Evolutionary conservation across 2,797 vertebrate species (phyloP).

Genomic region (Lithobates sylvaticus): DNA sequence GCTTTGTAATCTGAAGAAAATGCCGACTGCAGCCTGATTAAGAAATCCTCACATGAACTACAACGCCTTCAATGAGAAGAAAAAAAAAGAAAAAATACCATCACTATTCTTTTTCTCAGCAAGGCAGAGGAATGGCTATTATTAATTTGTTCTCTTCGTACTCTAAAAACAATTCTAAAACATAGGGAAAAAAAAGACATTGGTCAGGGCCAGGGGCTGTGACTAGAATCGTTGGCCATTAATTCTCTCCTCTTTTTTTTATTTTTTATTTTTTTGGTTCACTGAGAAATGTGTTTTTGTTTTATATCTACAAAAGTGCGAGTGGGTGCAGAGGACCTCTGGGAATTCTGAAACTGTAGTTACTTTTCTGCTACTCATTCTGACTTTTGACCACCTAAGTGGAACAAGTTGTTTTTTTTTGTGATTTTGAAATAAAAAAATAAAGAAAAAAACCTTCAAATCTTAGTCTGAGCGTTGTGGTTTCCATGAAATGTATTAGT

Average conservation of each 20-base stretch:
- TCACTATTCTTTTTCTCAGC: not conserved
- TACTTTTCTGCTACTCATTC: not conserved
- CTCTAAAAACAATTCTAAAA: not conserved
- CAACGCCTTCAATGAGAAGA: not conserved
- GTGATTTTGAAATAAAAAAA: slow-evolving; percentile 18
- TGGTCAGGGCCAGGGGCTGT: not conserved
- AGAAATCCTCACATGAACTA: not conserved
- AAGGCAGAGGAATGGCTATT: not conserved
- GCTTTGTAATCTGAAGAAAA: not conserved
- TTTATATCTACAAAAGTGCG: not conserved
- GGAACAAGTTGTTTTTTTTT: not conserved
- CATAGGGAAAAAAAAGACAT: not conserved
- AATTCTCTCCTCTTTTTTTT: not conserved
- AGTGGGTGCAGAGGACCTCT: not conserved
- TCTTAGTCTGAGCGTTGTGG: too few species aligned
- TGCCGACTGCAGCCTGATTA: not conserved
- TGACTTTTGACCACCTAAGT: not conserved
- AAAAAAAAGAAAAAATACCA: not conserved
- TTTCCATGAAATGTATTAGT: too few species aligned
- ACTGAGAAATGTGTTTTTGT: not conserved
- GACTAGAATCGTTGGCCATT: not conserved
- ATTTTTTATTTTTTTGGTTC: too few species aligned
- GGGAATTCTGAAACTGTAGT: not conserved
- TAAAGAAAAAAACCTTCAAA: too few species aligned
- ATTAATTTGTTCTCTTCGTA: not conserved